A percentile compares a stretch with the other conserved stretches of the same genome.
Conservation (phyloP, 2,888 invertebrate species). For the Patella ulyssiponensis region DNA sequence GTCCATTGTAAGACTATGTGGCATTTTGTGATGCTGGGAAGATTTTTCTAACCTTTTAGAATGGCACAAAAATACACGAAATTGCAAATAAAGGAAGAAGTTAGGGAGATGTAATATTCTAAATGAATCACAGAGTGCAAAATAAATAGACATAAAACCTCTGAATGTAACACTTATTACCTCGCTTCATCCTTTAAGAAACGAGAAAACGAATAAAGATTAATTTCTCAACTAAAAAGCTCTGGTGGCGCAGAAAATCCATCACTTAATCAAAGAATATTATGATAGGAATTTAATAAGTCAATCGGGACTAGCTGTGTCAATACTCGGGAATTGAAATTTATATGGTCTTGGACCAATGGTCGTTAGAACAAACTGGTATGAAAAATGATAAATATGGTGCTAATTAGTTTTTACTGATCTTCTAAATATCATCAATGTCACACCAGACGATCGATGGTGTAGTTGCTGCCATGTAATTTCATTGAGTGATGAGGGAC, state of each 20-base stretch:
- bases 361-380: constrained; percentile 16
- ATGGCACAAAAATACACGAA: no score
- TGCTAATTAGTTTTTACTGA: constrained; percentile 26
- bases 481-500: constrained; percentile 17
- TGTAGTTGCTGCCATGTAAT: constrained; percentile 21
- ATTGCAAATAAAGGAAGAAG: no score
- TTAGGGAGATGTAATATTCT: no score
- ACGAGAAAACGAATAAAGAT: constrained; percentile 1
- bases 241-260: constrained; percentile 1
- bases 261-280: constrained; percentile 5
- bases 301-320: constrained; percentile 9
- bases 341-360: neutral
- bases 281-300: constrained; percentile 13
- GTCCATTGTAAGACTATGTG: no score
- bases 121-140: no score
- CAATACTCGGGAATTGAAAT: constrained; percentile 10
- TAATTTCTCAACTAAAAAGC: neutral
- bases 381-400: constrained; percentile 31
- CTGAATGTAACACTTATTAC: constrained; percentile 2
- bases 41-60: no score
- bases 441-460: constrained; percentile 22
- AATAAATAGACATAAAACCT: neutral
- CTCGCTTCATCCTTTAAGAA: constrained; percentile 1
- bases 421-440: constrained; percentile 28
- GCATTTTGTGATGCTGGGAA: no score